A percentile compares a stretch with the other conserved stretches of the same genome.
Conservation (phyloP, 2,113 vertebrate species). For the Cranoglanis bouderius region DNA sequence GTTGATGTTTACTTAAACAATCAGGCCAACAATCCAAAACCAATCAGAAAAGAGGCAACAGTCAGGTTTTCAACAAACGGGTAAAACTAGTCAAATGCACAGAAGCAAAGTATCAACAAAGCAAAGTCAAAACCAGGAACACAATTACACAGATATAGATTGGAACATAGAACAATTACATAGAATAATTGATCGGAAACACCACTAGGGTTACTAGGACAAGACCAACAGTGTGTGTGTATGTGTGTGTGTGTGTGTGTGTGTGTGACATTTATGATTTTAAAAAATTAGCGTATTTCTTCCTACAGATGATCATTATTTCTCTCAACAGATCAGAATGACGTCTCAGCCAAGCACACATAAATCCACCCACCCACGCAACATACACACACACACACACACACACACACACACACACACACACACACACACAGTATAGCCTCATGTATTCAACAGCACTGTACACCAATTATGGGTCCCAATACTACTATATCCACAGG, state of each 20-base stretch:
- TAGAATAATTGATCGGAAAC: neutral
- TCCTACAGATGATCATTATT: conserved; percentile 37
- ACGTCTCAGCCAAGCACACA: conserved; percentile 14
- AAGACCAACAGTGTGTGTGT: neutral
- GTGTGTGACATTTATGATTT: neutral
- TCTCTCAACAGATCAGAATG: conserved; percentile 19
- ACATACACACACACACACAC: neutral
- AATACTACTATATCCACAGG: neutral
- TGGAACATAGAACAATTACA: no score
- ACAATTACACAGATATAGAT: neutral
- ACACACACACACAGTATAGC: neutral
- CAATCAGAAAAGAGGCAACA: neutral
- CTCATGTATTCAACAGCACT: neutral
- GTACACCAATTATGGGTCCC: neutral
- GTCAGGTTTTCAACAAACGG: neutral
- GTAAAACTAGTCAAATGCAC: neutral
- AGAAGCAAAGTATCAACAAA: neutral
- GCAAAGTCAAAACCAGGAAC: neutral
- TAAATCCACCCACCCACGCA: neutral
- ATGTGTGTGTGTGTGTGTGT: neutral
- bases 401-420: neutral
- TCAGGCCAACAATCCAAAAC: neutral
- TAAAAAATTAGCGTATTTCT: neutral
- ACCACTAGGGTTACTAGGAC: neutral
- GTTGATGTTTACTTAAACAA: neutral